Conservation (phyloP, 2,113 vertebrate genomes). For the Mesoclemmys tuberculata region DNA sequence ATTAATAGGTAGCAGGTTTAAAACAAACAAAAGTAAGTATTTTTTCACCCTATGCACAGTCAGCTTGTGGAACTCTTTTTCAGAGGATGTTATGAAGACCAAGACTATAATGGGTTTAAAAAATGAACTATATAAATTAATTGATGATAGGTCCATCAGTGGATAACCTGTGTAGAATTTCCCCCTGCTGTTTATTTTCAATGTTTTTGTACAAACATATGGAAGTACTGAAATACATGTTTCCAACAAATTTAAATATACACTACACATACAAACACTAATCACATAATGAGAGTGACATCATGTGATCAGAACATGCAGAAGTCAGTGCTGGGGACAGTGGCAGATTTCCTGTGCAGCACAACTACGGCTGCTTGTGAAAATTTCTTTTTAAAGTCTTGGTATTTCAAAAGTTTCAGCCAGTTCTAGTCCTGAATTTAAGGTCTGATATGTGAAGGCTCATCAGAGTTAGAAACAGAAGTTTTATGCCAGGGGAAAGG, state of each 20-base stretch:
- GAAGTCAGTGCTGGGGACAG: not conserved
- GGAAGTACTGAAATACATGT: no score
- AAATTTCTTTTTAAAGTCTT: not conserved
- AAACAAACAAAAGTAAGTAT: no score
- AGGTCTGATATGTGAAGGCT: not conserved
- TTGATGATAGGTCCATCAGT: no score
- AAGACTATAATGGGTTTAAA: no score
- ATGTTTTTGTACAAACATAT: no score
- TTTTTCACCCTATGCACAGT: no score
- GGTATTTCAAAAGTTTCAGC: not conserved
- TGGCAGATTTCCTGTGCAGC: not conserved
- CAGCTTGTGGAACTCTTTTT: no score
- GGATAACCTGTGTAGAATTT: not conserved
- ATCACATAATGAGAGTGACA: not conserved
- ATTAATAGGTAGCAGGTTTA: no score
- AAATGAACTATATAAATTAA: no score
- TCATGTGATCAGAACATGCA: not conserved
- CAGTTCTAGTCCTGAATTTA: not conserved
- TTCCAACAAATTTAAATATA: no score
- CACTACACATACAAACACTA: not conserved
- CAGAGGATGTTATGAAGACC: no score
- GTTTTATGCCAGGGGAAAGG: not conserved
- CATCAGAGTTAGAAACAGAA: not conserved
- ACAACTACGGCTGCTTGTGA: not conserved
- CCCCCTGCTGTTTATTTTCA: not conserved